phyloP scores from a whole-genome alignment of 1,140 invertebrate species.

The Conus betulinus region DNA sequence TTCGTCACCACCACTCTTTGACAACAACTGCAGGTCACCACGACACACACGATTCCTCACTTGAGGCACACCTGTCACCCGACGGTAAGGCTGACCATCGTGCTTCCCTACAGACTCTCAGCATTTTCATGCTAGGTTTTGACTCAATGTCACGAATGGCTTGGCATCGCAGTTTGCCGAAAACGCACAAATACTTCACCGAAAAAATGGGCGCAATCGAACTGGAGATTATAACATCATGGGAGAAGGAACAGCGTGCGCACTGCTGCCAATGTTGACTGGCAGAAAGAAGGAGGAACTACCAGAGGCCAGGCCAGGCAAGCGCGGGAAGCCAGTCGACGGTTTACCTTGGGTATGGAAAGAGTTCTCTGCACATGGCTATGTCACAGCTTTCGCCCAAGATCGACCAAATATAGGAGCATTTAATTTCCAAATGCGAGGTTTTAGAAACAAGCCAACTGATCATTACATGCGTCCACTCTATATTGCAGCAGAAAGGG shows the following conservation, averaged over 20 bases:
- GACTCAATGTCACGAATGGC: slow-evolving; percentile 92
- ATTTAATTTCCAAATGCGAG: slow-evolving; percentile 92
- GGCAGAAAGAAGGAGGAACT: slow-evolving; percentile 38
- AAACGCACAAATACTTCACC: slow-evolving; percentile 85
- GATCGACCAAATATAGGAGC: slow-evolving; percentile 89
- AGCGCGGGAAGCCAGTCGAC: slow-evolving; percentile 81
- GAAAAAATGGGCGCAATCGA: slow-evolving; percentile 83
- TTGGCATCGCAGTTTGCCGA: slow-evolving; percentile 89
- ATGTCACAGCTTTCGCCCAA: slow-evolving; percentile 88
- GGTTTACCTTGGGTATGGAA: slow-evolving; percentile 83
- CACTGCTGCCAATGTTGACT: slow-evolving; percentile 90
- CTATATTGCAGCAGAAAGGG: slow-evolving; percentile 81
- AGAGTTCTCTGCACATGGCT: slow-evolving; percentile 78
- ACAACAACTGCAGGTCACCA: no score
- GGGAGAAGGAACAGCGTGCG: slow-evolving; percentile 94
- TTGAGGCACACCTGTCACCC: no score
- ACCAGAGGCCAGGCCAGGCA: slow-evolving; percentile 53
- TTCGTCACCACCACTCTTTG: no score
- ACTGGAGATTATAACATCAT: slow-evolving; percentile 91
- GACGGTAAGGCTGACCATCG: no score
- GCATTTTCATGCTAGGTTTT: slow-evolving; percentile 92
- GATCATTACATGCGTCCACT: slow-evolving; percentile 94
- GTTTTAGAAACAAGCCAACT: slow-evolving; percentile 89
- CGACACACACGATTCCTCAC: no score
- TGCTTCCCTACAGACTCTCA: slow-evolving; percentile 73